Percentiles rank a stretch among this genome's conserved stretches.
Conservation (phyloP, 2,888 invertebrate genomes). For the Himalopsyche japonica region DNA sequence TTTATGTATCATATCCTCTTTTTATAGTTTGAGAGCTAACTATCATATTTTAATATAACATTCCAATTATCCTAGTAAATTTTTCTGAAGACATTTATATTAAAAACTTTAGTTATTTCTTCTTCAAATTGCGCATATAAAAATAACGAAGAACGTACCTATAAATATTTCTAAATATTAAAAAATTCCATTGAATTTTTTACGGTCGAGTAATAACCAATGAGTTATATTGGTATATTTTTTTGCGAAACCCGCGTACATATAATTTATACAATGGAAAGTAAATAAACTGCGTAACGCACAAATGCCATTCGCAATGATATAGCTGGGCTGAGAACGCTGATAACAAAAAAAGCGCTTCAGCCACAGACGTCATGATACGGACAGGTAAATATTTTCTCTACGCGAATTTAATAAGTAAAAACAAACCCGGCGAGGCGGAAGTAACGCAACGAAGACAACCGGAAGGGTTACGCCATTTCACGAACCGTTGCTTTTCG, state of each 20-base stretch:
- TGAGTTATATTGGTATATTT: background rate
- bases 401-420: conserved; percentile 8
- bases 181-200: background rate
- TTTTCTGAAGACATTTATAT: too few species aligned
- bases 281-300: background rate
- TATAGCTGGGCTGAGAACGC: background rate
- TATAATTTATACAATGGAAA: background rate
- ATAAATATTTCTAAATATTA: too few species aligned
- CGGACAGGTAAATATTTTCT: conserved; percentile 14
- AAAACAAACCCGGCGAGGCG: conserved; percentile 14
- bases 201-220: background rate
- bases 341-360: conserved; percentile 5
- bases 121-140: too few species aligned
- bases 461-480: conserved; percentile 18
- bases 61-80: too few species aligned
- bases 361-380: conserved; percentile 10
- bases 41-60: too few species aligned
- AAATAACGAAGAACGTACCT: too few species aligned
- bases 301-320: background rate
- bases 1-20: too few species aligned
- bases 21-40: too few species aligned
- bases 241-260: background rate
- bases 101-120: too few species aligned
- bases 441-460: conserved; percentile 8
- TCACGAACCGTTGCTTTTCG: conserved; percentile 5